These are phyloP conservation scores for Esox lucius DNA, from an alignment of 2,797 vertebrate species.

Conservation along the genomic window DNA sequence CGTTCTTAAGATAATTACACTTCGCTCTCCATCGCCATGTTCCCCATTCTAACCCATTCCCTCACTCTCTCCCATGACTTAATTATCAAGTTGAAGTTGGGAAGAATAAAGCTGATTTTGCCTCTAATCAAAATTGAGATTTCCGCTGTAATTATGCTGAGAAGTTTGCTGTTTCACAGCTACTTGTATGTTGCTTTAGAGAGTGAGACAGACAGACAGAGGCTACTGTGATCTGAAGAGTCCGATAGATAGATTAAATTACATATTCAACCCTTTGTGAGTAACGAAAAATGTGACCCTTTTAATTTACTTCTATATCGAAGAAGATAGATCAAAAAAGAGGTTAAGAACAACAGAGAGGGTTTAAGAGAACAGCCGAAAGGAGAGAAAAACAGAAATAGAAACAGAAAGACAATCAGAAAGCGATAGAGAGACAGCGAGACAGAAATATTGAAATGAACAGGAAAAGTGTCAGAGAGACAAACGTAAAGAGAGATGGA, in stretches of 20 bases:
- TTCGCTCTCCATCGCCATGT: conserved; percentile 42
- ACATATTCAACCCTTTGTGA: conserved; percentile 5
- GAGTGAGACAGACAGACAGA: background rate
- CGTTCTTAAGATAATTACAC: conserved; percentile 96
- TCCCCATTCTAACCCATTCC: conserved; percentile 34
- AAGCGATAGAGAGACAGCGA: conserved; percentile 28
- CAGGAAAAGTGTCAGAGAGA: background rate
- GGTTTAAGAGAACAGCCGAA: conserved; percentile 12
- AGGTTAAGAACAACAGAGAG: conserved; percentile 14
- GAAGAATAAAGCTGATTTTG: conserved; percentile 93
- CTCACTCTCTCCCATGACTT: conserved; percentile 80
- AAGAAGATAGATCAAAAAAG: conserved; percentile 2
- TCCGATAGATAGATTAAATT: conserved; percentile 46
- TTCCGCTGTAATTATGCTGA: conserved; percentile 80
- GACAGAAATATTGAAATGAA: conserved; percentile 5
- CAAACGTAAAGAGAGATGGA: background rate
- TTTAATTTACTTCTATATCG: conserved; percentile 31
- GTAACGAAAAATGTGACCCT: conserved; percentile 49
- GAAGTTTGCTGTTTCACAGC: conserved; percentile 62
- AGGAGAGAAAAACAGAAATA: background rate
- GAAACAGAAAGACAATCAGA: background rate
- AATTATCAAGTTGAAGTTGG: conserved; percentile 97
- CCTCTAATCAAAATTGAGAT: conserved; percentile 76
- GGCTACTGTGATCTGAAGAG: conserved; percentile 49
- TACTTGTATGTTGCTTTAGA: background rate